A percentile compares a stretch with the other conserved stretches of the same genome.
These are phyloP conservation scores for Pseudochromis fuscus DNA, from an alignment of 2,797 vertebrate genomes.

Conservation along the genomic window DNA sequence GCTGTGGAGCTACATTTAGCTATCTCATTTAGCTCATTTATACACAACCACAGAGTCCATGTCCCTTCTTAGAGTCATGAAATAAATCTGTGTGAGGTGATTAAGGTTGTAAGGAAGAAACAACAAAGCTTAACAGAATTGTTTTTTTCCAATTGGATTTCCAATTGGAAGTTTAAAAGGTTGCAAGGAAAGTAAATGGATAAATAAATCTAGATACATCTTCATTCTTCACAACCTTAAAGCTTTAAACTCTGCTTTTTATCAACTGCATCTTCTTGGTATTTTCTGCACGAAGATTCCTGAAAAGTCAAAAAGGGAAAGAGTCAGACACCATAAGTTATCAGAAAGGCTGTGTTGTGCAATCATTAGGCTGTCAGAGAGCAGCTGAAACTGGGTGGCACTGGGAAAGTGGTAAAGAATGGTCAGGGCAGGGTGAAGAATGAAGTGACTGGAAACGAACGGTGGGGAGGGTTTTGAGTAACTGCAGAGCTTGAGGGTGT, in stretches of 20 bases:
- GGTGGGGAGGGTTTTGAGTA: too few species aligned
- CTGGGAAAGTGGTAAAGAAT: not conserved
- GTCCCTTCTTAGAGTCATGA: not conserved
- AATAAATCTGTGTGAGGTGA: not conserved
- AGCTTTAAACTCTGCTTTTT: too few species aligned
- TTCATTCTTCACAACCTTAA: too few species aligned
- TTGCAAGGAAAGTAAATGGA: not conserved
- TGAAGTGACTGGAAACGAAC: too few species aligned
- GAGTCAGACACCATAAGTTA: too few species aligned
- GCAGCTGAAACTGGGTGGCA: too few species aligned
- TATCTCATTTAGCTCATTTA: not conserved
- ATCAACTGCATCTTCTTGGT: too few species aligned
- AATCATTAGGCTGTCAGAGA: too few species aligned
- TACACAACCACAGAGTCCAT: not conserved
- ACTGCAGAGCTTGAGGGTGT: not conserved
- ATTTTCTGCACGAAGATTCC: too few species aligned
- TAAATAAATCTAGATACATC: too few species aligned
- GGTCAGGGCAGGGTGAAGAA: not conserved
- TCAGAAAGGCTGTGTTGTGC: too few species aligned
- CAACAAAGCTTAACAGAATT: not conserved
- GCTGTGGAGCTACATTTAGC: not conserved
- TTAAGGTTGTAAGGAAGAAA: not conserved
- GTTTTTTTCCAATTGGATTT: not conserved
- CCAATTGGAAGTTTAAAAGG: not conserved
- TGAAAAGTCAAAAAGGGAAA: too few species aligned